These are phyloP conservation scores for Leucoma salicis DNA, from an alignment of 2,888 invertebrate genomes.

Conservation along the genomic window DNA sequence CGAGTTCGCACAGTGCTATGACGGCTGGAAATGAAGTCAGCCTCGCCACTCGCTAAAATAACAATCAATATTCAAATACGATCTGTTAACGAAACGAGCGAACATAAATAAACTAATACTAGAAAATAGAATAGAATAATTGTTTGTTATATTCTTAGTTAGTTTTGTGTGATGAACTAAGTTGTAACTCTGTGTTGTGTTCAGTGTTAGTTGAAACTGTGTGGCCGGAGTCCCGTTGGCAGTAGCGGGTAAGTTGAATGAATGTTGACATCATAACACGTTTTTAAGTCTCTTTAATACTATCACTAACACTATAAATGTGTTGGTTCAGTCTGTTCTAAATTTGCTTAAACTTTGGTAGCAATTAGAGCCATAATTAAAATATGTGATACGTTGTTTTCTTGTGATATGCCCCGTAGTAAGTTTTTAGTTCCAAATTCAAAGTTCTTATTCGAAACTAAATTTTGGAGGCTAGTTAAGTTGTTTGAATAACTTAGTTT, in stretches of 20 bases:
- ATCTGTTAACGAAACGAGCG: conserved; percentile 54
- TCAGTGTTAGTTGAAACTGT: conserved; percentile 42
- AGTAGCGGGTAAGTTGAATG: conserved; percentile 58
- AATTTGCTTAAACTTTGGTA: too few species aligned
- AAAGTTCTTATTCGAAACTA: too few species aligned
- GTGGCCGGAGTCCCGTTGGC: conserved; percentile 65
- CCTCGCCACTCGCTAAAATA: conserved; percentile 28
- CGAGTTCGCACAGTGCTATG: conserved; percentile 51
- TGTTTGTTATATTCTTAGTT: conserved; percentile 33
- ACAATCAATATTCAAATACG: conserved; percentile 27
- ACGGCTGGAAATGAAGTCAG: conserved; percentile 34
- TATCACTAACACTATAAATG: too few species aligned
- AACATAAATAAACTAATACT: conserved; percentile 55
- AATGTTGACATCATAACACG: conserved; percentile 53
- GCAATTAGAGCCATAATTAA: too few species aligned
- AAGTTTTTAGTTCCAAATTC: too few species aligned
- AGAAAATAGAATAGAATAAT: conserved; percentile 35
- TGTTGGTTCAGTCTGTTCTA: too few species aligned
- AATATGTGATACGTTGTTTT: too few species aligned
- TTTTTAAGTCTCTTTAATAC: too few species aligned
- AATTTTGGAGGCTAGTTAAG: too few species aligned
- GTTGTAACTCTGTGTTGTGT: conserved; percentile 32
- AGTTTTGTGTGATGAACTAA: conserved; percentile 30
- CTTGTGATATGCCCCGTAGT: too few species aligned
- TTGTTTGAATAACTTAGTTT: too few species aligned